Base-by-base conservation (phyloP, 1,140 invertebrate species). In the Eueides isabella region DNA sequence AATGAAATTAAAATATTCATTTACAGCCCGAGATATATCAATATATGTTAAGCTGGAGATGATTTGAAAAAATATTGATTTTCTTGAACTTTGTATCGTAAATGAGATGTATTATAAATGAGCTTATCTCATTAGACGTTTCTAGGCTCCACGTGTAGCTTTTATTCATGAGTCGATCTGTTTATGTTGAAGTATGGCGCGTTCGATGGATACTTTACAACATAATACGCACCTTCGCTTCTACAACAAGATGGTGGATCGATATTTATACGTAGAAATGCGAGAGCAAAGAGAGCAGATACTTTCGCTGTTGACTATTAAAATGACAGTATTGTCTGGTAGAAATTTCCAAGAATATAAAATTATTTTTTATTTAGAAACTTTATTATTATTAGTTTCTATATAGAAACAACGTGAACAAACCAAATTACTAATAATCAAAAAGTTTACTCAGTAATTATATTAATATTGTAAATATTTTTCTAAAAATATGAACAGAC, bases 91-190 rank as follows among this genome's bases (percentile, higher is more conserved):
- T n/a, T 16, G 14, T 4, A 41, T 41, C 7, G 38, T 41, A 41
- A 41, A 41, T 14, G 1, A 41, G 14, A 41, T 41, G 14, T 3
- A 41, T 41, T 14, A 41, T 41, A 41, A 16, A 44, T 44, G 19
- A 55, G n/a, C 19, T 7, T 55, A 2, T 55, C 48, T 26, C 48
- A 23, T 55, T 55, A 55, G 48, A 55, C 19, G 48, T 23, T 55
- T 55, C 48, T 55, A 55, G 48, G 19, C 48, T 55, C 48, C 48
- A 55, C 48, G 48, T 55, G 48, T 55, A 44, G 41, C 41, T 4
- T n/a, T 44, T 19, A 19, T 19, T 44, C 16, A 6, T 19, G 41
- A 44, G 41, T 44, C 23, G 23, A 23, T 55, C 7, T 55, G 48
- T 55, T 55, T 55, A 55, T 55, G 44, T 55, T 23, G 19, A 23